Base-by-base conservation (phyloP, 2,113 vertebrate species). In the Heteronetta atricapilla region DNA sequence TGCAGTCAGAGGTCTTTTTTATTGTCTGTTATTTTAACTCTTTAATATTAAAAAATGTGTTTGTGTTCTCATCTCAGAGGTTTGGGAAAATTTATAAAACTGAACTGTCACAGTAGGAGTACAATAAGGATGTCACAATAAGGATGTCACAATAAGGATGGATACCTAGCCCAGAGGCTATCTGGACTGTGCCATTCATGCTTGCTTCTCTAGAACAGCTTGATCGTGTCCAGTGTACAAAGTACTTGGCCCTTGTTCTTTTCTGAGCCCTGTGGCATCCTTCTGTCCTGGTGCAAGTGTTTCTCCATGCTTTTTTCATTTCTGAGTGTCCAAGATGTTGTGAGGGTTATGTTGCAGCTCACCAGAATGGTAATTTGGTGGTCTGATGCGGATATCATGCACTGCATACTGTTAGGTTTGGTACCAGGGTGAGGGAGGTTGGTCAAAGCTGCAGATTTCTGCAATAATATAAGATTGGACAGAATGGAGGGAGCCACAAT, bases 311-410 rank as follows among this genome's bases (percentile, higher is more conserved):
- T 16, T 64, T 69, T 59, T 86, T 74, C 42, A 34, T 15, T 72
- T 85, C 31, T 33, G 25, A 50, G 6, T 55, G 34, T 69, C 44
- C 34, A 55, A 64, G 83, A 40, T 56, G 73, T 33, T 12, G 13
- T 0, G 5, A 60, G 12, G 18, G 4, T 50, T 68, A n/a, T 59
- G 12, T 29, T 56, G 12, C 0, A 0, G 19, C 55, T 87, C 53
- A 36, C 11, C 16, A 46, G 33, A 56, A 74, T 1, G 0, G 11
- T 46, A 56, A 13, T 58, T 56, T 34, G 12, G 20, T 84, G 36
- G 46, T 75, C 26, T 63, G 16, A 44, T 91, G 29, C 55, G 44
- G 55, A 34, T 52, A 52, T 28, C 48, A n/a, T n/a, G 4, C 25
- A 10, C n/a, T 69, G 8, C 6, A 2, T 48, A 20, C 33, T 53